These are phyloP conservation scores for Actias luna DNA, from an alignment of 2,888 invertebrate genomes.

Conservation along the genomic window DNA sequence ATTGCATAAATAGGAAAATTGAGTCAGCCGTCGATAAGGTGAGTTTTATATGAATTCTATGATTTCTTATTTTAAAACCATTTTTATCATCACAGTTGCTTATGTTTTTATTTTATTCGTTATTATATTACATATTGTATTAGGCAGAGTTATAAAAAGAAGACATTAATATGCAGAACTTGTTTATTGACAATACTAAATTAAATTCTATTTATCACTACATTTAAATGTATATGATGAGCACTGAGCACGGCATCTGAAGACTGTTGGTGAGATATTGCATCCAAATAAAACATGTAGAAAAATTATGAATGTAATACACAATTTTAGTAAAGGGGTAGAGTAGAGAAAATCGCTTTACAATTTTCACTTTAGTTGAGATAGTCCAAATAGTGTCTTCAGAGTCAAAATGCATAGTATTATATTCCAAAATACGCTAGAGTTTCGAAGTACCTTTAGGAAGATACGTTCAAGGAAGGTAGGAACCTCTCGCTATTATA, in stretches of 20 bases:
- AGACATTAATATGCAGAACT: not conserved
- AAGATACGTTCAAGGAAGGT: no score
- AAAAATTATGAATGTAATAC: not conserved
- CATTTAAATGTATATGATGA: not conserved
- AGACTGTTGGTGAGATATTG: not conserved
- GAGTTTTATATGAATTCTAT: conserved; percentile 18
- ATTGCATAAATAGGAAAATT: conserved; percentile 77
- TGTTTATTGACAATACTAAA: not conserved
- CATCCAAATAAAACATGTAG: not conserved
- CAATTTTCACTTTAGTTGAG: no score
- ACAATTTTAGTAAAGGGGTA: not conserved
- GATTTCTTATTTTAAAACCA: not conserved
- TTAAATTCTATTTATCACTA: not conserved
- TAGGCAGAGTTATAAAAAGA: not conserved
- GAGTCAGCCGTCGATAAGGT: conserved; percentile 48
- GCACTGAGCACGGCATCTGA: not conserved
- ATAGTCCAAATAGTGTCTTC: no score
- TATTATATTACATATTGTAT: no score
- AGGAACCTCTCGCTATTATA: no score
- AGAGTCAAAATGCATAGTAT: no score
- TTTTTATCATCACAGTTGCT: not conserved
- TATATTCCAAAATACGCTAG: no score
- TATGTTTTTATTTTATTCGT: not conserved
- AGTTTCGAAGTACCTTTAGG: no score
- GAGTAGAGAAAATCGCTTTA: no score